These are phyloP conservation scores for Mormyrus hasselquistii DNA, from an alignment of 2,797 vertebrate species.

Conservation along the genomic window DNA sequence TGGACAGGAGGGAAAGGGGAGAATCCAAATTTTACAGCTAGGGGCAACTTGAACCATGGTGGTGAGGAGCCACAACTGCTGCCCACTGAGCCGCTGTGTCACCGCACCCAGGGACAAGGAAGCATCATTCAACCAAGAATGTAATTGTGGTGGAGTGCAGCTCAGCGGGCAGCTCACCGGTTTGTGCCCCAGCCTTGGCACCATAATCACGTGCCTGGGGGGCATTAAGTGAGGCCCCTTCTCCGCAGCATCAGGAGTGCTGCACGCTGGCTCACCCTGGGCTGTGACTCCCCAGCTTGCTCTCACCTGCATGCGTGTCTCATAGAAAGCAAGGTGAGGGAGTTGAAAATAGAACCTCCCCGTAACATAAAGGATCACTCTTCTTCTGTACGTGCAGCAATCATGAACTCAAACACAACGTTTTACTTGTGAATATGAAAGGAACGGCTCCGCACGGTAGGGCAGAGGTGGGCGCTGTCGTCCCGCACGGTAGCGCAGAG, in stretches of 20 bases:
- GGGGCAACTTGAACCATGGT: not conserved
- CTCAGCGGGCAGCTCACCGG: not conserved
- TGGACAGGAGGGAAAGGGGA: not conserved
- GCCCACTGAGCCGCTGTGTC: not conserved
- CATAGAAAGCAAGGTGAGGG: not conserved
- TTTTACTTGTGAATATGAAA: not conserved
- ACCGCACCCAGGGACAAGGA: not conserved
- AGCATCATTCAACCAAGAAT: not conserved
- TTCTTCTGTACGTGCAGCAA: slow-evolving; percentile 17
- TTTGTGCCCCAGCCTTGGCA: not conserved
- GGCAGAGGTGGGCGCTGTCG: too few relatives aligned
- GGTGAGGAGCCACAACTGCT: not conserved
- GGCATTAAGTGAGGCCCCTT: not conserved
- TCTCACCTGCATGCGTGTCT: not conserved
- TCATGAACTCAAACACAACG: not conserved
- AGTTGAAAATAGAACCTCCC: not conserved
- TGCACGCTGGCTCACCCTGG: not conserved
- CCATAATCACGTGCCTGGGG: not conserved
- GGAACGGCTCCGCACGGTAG: too few relatives aligned
- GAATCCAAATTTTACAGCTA: not conserved
- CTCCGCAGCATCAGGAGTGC: not conserved
- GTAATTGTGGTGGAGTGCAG: not conserved
- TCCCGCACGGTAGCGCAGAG: not conserved
- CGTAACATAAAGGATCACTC: not conserved
- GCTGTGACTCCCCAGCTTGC: not conserved